These are phyloP conservation scores for Hoplostethus atlanticus DNA, from an alignment of 2,797 vertebrate species.

Conservation along the genomic window DNA sequence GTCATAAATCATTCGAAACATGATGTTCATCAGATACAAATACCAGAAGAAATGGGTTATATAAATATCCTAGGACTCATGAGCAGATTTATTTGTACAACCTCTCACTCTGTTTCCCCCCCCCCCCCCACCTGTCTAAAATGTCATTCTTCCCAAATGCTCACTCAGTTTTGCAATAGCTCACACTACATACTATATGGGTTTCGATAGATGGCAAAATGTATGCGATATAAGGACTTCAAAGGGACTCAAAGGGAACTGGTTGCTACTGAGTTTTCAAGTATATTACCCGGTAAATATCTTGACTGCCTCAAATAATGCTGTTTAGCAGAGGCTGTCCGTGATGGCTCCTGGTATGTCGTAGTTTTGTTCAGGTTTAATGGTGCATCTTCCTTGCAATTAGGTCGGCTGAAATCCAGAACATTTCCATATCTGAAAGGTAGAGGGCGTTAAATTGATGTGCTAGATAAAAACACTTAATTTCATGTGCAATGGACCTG, in stretches of 20 bases:
- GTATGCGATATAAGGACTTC: not conserved
- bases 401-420: constrained; percentile 89
- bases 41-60: too few relatives aligned
- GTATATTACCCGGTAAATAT: constrained; percentile 92
- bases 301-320: constrained; percentile 94
- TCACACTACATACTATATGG: not conserved
- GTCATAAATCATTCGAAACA: too few relatives aligned
- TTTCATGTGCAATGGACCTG: too few relatives aligned
- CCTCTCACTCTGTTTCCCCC: too few relatives aligned
- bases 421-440: constrained; percentile 88
- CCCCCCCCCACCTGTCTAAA: too few relatives aligned
- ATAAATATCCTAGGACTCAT: too few relatives aligned
- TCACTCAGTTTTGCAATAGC: not conserved
- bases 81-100: too few relatives aligned
- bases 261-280: not conserved
- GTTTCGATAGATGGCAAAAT: not conserved
- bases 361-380: constrained; percentile 84
- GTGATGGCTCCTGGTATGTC: constrained; percentile 84
- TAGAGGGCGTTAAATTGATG: not conserved
- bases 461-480: not conserved
- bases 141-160: too few relatives aligned
- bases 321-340: constrained; percentile 91
- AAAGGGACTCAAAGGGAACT: not conserved
- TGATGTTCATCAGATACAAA: too few relatives aligned
- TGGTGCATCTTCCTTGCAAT: constrained; percentile 81